These are phyloP conservation scores for Calephelis nemesis DNA, from an alignment of 1,140 invertebrate species.

Conservation along the genomic window DNA sequence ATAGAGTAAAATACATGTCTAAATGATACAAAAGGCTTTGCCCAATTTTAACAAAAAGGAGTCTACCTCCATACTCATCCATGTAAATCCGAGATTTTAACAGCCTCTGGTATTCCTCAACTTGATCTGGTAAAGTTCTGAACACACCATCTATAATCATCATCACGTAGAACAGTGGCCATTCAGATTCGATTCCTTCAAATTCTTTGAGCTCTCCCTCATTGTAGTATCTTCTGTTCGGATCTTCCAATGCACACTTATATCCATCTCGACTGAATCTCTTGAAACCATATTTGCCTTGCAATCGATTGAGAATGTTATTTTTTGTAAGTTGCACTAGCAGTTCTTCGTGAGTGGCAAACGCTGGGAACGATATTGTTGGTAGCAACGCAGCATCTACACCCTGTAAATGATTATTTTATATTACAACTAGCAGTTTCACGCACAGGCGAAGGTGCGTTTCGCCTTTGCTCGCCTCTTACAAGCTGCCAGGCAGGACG, in stretches of 20 bases:
- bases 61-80: constrained; percentile 88
- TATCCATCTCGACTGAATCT: constrained; percentile 97
- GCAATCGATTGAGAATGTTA: constrained; percentile 91
- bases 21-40: too few species aligned
- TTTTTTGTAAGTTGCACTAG: constrained; percentile 92
- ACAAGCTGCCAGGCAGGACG: too few species aligned
- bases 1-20: too few species aligned
- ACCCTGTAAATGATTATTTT: constrained; percentile 78
- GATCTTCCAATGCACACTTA: constrained; percentile 93
- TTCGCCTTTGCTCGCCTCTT: too few species aligned
- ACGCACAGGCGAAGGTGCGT: too few species aligned
- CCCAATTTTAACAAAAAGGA: background rate
- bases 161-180: constrained; percentile 97
- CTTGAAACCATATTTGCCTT: constrained; percentile 96
- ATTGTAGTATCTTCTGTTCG: constrained; percentile 84
- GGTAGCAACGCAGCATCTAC: constrained; percentile 94
- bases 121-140: constrained; percentile 92
- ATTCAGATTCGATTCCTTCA: constrained; percentile 98
- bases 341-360: constrained; percentile 97
- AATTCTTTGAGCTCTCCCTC: constrained; percentile 90
- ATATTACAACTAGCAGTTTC: too few species aligned
- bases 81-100: constrained; percentile 88
- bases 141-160: constrained; percentile 98
- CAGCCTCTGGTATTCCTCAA: constrained; percentile 93
- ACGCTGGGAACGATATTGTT: constrained; percentile 97